phyloP scores from a whole-genome alignment of 1,140 invertebrate species.

The Sarcophaga bullata region DNA sequence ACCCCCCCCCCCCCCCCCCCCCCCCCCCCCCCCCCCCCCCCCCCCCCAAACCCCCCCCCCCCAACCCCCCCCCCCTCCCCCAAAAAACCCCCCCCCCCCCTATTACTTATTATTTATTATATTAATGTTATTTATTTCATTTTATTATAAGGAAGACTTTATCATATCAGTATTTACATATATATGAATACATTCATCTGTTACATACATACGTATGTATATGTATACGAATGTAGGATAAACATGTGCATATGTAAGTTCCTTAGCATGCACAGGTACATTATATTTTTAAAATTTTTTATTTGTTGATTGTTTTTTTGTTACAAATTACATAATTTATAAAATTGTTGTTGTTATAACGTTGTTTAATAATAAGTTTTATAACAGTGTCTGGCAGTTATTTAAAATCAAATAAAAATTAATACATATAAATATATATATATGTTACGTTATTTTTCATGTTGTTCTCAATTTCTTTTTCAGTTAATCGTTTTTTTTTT shows the following conservation, averaged over 20 bases:
- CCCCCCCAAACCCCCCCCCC: too few relatives aligned
- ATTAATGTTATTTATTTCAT: not conserved
- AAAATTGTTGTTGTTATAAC: too few relatives aligned
- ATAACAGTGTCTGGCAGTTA: not conserved
- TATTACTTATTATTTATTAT: too few relatives aligned
- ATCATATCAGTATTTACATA: not conserved
- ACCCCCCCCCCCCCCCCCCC: too few relatives aligned
- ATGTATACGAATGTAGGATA: not conserved
- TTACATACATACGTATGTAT: not conserved
- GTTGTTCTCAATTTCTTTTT: not conserved
- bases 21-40: too few relatives aligned
- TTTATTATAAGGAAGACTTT: not conserved
- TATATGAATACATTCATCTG: not conserved
- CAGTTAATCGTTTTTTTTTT: conserved; percentile 4
- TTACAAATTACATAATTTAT: not conserved
- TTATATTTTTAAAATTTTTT: not conserved
- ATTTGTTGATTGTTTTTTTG: not conserved
- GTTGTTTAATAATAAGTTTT: too few relatives aligned
- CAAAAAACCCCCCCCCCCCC: too few relatives aligned
- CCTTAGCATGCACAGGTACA: not conserved
- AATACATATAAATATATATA: not conserved
- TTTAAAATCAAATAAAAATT: not conserved
- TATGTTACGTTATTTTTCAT: not conserved
- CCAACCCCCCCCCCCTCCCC: too few relatives aligned
- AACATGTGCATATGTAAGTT: not conserved